Conservation (phyloP, 2,797 vertebrate genomes). For the Liparis tanakae region DNA sequence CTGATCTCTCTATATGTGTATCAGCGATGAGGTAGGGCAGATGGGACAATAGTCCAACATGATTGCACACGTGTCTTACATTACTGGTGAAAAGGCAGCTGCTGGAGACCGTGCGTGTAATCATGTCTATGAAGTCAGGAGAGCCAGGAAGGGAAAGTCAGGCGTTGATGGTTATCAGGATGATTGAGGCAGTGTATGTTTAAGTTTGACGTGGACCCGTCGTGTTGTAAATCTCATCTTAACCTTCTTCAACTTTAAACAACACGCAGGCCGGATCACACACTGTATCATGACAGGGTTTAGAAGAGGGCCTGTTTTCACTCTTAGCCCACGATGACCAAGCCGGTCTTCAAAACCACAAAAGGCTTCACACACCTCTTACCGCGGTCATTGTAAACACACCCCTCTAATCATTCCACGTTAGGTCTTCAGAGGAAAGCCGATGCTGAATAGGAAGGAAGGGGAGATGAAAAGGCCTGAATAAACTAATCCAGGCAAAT, state of each 20-base stretch:
- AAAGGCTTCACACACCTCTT: constrained; percentile 36
- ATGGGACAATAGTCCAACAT: constrained; percentile 16
- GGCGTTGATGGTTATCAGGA: constrained; percentile 29
- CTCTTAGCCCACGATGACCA: constrained; percentile 15
- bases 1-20: constrained; percentile 60
- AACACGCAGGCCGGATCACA: not conserved
- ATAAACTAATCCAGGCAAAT: constrained; percentile 68
- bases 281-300: constrained; percentile 1
- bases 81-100: constrained; percentile 55
- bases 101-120: constrained; percentile 31
- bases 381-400: constrained; percentile 43
- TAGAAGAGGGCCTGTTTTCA: constrained; percentile 30
- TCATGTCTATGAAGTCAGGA: constrained; percentile 3
- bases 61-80: constrained; percentile 47
- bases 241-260: constrained; percentile 5
- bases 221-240: constrained; percentile 23
- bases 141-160: constrained; percentile 16
- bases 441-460: constrained; percentile 47
- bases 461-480: constrained; percentile 45
- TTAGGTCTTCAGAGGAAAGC: constrained; percentile 49
- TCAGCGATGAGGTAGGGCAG: constrained; percentile 32
- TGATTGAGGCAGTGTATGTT: constrained; percentile 20
- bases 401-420: constrained; percentile 49
- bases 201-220: constrained; percentile 5
- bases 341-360: constrained; percentile 29